Conservation (phyloP, 2,113 vertebrate genomes). For the Nothobranchius furzeri region DNA sequence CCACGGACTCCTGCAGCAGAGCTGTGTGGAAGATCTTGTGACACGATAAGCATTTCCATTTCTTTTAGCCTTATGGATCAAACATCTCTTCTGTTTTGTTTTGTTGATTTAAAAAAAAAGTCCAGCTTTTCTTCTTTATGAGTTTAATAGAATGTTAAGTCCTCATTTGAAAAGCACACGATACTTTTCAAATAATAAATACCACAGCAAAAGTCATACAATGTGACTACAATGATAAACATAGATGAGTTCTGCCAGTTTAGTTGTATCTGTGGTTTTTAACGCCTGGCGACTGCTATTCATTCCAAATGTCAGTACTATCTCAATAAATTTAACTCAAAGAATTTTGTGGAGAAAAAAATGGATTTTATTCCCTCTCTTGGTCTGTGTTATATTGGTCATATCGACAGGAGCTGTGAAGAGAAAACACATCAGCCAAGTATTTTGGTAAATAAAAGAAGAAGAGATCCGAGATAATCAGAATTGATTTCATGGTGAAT, state of each 20-base stretch:
- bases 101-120: conserved; percentile 46
- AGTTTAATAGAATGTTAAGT: conserved; percentile 58
- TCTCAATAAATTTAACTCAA: conserved; percentile 83
- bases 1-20: conserved; percentile 66
- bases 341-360: conserved; percentile 51
- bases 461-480: conserved; percentile 23
- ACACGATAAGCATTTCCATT: conserved; percentile 70
- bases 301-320: conserved; percentile 83
- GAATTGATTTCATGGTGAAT: conserved; percentile 41
- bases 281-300: conserved; percentile 73
- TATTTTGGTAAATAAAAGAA: conserved; percentile 15
- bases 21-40: conserved; percentile 70
- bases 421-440: conserved; percentile 30
- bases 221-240: conserved; percentile 54
- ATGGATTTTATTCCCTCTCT: not conserved
- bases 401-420: not conserved
- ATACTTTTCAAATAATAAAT: conserved; percentile 38
- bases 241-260: conserved; percentile 70
- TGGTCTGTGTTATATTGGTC: not conserved
- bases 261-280: conserved; percentile 77
- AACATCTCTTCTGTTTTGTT: conserved; percentile 52
- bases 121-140: conserved; percentile 64
- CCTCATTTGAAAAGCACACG: conserved; percentile 64
- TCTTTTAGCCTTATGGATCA: conserved; percentile 69
- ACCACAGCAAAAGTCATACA: conserved; percentile 41